Base-by-base conservation (phyloP, 2,797 vertebrate genomes). In the Todus mexicanus region DNA sequence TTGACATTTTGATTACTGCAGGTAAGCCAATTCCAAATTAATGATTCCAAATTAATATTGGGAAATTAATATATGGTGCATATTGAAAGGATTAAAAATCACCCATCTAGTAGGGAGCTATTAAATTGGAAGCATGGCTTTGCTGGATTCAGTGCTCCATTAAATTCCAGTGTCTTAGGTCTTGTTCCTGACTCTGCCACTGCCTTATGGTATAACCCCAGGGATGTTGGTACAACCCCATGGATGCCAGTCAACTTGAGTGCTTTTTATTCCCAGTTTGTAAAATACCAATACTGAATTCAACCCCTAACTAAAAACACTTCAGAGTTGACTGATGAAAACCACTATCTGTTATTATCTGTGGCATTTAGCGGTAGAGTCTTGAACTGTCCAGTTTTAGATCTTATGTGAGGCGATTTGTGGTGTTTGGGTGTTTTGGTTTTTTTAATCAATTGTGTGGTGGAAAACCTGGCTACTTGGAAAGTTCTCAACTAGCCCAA, bases 11-110 rank as follows among this genome's bases (percentile, higher is more conserved):
- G 72, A 86, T 68, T 86, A 56, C 54, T 69, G 35, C 23, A 63
- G 61, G 42, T 51, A 79, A 69, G 40, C 40, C 0, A 4, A 66
- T 51, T 75, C 40, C 48, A 71, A 85, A 79, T 66, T 82, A 94
- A 75, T 65, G 29, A 74, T 87, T 84, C 38, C 54, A 78, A 86
- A 90, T 70, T 38, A 88, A 93, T 66, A 84, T 57, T 71, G 45
- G 68, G 73, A 73, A 82, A 82, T 79, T 75, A 87, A 76, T 82
- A 79, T 27, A 71, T 27, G 31, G 38, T 85, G 7, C 25, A 50
- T 72, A 70, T 48, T 82, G 77, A 79, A 84, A 13, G 29, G 50
- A 94, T 80, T 89, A 71, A 85, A 80, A 87, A 75, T 45, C 42
- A 29, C 18, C 11, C 6, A 54, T 61, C 53, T 65, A 54, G 35